Base-by-base conservation (phyloP, 2,888 invertebrate species). In the Isoperla grammatica region DNA sequence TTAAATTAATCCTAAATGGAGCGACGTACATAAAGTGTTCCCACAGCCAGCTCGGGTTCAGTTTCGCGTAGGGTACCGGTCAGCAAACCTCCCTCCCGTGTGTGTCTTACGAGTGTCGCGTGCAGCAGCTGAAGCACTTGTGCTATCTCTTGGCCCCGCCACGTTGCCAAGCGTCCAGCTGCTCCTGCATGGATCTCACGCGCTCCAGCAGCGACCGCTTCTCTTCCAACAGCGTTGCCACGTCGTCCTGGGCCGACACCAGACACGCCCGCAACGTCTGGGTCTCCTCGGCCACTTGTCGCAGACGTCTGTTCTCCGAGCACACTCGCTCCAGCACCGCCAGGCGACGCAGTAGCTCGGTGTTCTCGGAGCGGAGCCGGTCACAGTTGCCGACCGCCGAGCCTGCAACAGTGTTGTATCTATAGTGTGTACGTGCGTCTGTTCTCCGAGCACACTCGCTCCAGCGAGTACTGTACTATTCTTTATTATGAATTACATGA, bases 221-320 rank as follows among this genome's bases (percentile, higher is more conserved):
- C 69, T 91, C 90, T 23, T 85, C 84, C 20, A 90, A 70, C 64
- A 90, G 73, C 56, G 79, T 78, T 6, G 82, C 81, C 0, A 89
- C 85, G 62, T 90, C 86, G 67, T 88, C 88, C 71, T 90, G 89
- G 1, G 90, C 88, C 0, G 85, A 81, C 63, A 78, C 80, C 56
- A 86, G 72, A 68, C 79, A 79, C 6, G 79, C 56, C n/a, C 63
- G 45, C 63, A 69, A 19, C 63, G 65, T 63, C 70, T 71, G 57
- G 23, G 60, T 58, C 39, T 64, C 64, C 17, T 64, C 62, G 11
- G 62, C 48, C 22, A 58, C 58, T 40, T 60, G 68, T 70, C 19
- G 65, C 19, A 77, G 64, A 54, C 71, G 70, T 8, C 73, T 70
- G 69, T 83, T 84, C 65, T 80, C 83, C 65, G 85, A 84, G 39